phyloP scores from a whole-genome alignment of 2,797 vertebrate genomes.

The Notolepis coatsorum region DNA sequence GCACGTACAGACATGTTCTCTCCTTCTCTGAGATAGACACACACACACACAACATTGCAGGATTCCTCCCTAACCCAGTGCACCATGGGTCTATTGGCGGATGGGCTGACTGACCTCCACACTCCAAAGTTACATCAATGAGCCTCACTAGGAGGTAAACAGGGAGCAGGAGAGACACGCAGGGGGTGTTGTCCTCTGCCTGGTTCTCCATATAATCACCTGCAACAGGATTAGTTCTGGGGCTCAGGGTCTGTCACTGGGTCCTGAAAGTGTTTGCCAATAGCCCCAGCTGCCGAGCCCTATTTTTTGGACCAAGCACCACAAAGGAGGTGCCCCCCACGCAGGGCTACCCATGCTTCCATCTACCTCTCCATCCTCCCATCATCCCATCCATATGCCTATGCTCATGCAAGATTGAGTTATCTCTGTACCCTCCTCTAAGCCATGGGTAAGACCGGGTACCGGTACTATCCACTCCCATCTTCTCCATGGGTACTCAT shows the following conservation, averaged over 20 bases:
- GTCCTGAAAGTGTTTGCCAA: constrained; percentile 73
- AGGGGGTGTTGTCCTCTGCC: constrained; percentile 33
- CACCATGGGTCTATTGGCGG: not conserved
- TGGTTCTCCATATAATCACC: constrained; percentile 63
- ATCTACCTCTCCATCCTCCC: constrained; percentile 53
- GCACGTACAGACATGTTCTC: not conserved
- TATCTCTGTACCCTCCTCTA: constrained; percentile 25
- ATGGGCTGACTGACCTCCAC: constrained; percentile 1
- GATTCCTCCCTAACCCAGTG: not conserved
- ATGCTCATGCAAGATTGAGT: constrained; percentile 43
- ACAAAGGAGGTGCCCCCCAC: constrained; percentile 56
- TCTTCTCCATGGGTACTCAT: too few relatives aligned
- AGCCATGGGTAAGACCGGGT: constrained; percentile 49
- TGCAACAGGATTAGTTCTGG: constrained; percentile 69
- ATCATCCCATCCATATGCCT: constrained; percentile 42
- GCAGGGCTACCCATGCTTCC: constrained; percentile 45
- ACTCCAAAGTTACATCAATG: constrained; percentile 21
- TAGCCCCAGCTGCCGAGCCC: constrained; percentile 69
- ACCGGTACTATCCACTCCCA: not conserved
- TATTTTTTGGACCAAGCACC: constrained; percentile 69
- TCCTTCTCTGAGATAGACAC: not conserved
- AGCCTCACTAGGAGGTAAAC: constrained; percentile 4
- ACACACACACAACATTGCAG: not conserved
- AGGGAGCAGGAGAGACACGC: constrained; percentile 25
- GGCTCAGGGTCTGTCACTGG: constrained; percentile 66